phyloP scores from a whole-genome alignment of 2,113 vertebrate genomes.

The Tragelaphus strepsiceros region DNA sequence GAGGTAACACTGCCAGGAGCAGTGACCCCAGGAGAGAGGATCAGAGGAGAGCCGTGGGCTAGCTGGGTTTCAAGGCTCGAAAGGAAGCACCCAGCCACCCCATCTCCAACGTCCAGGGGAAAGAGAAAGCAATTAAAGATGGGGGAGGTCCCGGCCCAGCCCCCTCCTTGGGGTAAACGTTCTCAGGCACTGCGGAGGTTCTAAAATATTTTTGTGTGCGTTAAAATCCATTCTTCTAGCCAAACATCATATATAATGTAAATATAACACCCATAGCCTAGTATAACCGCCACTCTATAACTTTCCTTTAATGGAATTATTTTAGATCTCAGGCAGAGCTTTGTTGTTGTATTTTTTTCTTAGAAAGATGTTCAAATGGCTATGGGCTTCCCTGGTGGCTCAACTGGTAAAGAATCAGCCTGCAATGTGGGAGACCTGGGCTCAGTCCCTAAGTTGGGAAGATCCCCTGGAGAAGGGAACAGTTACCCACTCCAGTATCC shows the following conservation, averaged over 20 bases:
- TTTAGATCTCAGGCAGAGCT: not conserved
- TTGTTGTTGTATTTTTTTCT: not conserved
- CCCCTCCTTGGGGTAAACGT: not conserved
- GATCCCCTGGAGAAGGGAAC: not conserved
- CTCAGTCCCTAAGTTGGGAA: not conserved
- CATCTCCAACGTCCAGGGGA: too few relatives aligned
- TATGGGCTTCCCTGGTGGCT: not conserved
- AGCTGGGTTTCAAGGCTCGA: not conserved
- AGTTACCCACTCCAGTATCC: not conserved
- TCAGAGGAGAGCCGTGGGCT: not conserved
- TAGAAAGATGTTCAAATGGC: not conserved
- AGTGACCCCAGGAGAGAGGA: not conserved
- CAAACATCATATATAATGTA: not conserved
- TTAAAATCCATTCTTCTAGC: not conserved
- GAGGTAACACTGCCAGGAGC: not conserved
- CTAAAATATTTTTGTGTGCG: not conserved
- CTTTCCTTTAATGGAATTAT: not conserved
- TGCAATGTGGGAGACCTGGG: not conserved
- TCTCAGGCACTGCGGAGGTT: not conserved
- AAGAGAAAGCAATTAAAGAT: not conserved
- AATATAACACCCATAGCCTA: not conserved
- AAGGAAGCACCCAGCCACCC: not conserved
- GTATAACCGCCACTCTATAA: not conserved
- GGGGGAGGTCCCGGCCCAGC: not conserved
- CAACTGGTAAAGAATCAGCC: not conserved